These are phyloP conservation scores for Pristis pectinata DNA, from an alignment of 2,797 vertebrate genomes.

Conservation along the genomic window DNA sequence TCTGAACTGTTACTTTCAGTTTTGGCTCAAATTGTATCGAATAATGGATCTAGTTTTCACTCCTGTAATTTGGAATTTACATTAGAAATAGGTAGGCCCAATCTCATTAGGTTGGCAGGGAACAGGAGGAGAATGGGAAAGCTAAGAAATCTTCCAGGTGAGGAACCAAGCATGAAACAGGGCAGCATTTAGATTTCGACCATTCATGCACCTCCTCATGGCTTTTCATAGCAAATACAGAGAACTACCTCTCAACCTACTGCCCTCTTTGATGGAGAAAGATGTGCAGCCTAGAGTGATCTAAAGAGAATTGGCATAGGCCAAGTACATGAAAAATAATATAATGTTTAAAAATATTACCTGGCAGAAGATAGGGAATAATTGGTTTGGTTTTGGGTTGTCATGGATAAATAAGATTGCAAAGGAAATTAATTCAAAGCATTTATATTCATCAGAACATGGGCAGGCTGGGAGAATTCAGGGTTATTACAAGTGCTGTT, in stretches of 20 bases:
- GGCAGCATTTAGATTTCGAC: neutral
- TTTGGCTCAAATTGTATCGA: neutral
- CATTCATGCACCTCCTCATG: neutral
- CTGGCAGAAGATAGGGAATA: neutral
- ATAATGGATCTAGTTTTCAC: neutral
- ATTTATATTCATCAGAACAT: neutral
- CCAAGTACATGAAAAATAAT: neutral
- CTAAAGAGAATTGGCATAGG: neutral
- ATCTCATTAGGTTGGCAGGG: no score
- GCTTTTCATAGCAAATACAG: neutral
- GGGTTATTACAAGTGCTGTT: neutral
- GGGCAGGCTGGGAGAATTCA: neutral
- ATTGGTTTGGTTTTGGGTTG: neutral
- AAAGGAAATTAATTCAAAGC: neutral
- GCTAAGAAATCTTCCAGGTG: no score
- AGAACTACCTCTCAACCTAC: neutral
- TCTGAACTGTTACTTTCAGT: neutral
- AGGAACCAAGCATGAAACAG: neutral
- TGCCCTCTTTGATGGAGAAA: neutral
- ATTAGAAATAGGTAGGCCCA: neutral
- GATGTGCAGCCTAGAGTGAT: neutral
- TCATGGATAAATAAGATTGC: neutral
- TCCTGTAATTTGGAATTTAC: neutral
- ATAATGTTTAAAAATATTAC: neutral
- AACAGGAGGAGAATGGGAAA: neutral